Percentiles rank a stretch among this genome's conserved stretches.
phyloP scores from a whole-genome alignment of 2,888 invertebrate species.

The Pasiphila rectangulata region DNA sequence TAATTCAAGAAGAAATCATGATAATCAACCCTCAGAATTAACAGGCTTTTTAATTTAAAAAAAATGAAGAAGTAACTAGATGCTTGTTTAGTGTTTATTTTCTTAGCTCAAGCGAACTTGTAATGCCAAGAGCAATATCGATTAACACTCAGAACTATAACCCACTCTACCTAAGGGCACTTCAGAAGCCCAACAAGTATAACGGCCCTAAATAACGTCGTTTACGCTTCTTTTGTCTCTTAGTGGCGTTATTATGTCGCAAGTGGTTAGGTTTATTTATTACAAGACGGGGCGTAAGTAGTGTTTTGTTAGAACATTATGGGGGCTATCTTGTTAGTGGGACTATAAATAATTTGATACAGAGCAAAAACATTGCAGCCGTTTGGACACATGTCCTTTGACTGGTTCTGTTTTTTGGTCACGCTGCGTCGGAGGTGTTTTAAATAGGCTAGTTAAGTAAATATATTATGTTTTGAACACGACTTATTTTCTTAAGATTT shows the following conservation, averaged over 20 bases:
- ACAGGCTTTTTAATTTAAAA: no score
- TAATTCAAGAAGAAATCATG: no score
- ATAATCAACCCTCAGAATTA: no score
- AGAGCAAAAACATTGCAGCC: constrained; percentile 1
- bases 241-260: constrained; percentile 19
- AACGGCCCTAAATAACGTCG: constrained; percentile 33
- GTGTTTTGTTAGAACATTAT: constrained; percentile 16
- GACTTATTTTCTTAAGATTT: no score
- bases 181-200: constrained; percentile 16
- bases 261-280: constrained; percentile 21
- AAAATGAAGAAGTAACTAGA: no score
- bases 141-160: constrained; percentile 15
- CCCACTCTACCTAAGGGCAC: constrained; percentile 5
- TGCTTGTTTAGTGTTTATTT: neutral
- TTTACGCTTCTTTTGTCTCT: constrained; percentile 31
- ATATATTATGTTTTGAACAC: no score
- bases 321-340: constrained; percentile 7
- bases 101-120: neutral
- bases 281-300: constrained; percentile 12
- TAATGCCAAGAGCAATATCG: constrained; percentile 2
- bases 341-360: constrained; percentile 5
- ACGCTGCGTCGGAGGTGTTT: no score
- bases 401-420: neutral
- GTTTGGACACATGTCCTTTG: neutral
- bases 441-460: no score